phyloP scores from a whole-genome alignment of 2,113 vertebrate species.

The Lampris megalopsis region DNA sequence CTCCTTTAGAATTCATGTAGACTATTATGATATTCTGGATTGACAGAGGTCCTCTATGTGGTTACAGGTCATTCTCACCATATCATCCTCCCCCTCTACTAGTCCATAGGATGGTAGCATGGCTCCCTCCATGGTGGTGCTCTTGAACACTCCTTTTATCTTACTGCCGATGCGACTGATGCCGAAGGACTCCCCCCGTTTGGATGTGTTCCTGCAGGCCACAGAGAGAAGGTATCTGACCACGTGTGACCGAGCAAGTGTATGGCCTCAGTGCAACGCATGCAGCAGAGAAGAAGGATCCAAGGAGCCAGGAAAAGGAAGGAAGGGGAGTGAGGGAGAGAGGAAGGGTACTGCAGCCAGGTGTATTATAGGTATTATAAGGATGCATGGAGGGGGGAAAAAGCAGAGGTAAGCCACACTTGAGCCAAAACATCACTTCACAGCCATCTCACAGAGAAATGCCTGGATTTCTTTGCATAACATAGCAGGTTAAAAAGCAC shows the following conservation, averaged over 20 bases:
- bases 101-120: conserved; percentile 92
- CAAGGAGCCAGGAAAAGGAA: not conserved
- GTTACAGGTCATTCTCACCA: conserved; percentile 80
- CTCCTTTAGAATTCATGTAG: too few species aligned
- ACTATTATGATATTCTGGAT: too few species aligned
- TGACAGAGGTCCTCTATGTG: too few species aligned
- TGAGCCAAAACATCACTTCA: conserved; percentile 43
- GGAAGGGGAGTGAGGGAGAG: not conserved
- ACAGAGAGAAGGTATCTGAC: conserved; percentile 32
- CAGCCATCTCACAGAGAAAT: conserved; percentile 55
- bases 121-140: conserved; percentile 96
- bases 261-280: conserved; percentile 46
- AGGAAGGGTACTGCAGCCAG: not conserved
- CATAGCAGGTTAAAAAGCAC: conserved; percentile 31
- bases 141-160: conserved; percentile 98
- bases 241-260: not conserved
- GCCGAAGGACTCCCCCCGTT: conserved; percentile 94
- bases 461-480: conserved; percentile 29
- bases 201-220: conserved; percentile 88
- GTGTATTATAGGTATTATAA: not conserved
- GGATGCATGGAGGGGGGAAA: conserved; percentile 14
- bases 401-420: conserved; percentile 40
- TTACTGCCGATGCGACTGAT: conserved; percentile 97
- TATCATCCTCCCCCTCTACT: conserved; percentile 93
- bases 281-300: conserved; percentile 48